Evolutionary conservation across 1,140 invertebrate species (phyloP).

Genomic region (Lucilia sericata): DNA sequence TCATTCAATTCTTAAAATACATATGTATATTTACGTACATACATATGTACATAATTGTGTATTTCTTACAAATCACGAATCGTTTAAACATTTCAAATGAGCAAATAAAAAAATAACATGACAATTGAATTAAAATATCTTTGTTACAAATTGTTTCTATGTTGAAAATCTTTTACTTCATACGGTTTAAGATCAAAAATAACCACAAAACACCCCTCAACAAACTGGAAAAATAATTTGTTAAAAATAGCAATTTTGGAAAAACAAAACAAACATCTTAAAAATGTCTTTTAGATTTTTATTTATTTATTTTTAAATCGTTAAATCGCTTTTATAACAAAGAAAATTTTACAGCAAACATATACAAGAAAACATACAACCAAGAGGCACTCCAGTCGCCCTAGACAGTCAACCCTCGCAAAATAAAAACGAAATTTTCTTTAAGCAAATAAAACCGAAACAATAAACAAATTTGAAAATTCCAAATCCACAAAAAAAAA

Average conservation of each 20-base stretch:
- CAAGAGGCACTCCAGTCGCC: not conserved
- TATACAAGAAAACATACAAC: not conserved
- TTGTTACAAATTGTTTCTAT: too few species aligned
- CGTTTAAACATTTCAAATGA: too few species aligned
- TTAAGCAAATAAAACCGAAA: not conserved
- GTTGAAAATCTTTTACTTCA: too few species aligned
- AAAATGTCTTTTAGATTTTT: not conserved
- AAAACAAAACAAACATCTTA: conserved; percentile 1
- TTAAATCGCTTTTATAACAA: conserved; percentile 23
- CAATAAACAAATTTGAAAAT: not conserved
- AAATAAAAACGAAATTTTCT: conserved; percentile 8
- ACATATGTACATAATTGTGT: too few species aligned
- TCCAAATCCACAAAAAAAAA: not conserved
- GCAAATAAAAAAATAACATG: too few species aligned
- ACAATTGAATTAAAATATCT: too few species aligned
- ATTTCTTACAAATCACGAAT: too few species aligned
- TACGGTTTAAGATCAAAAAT: not conserved
- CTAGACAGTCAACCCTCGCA: not conserved
- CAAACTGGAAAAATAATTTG: conserved; percentile 17
- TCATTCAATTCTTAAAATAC: too few species aligned
- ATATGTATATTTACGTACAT: too few species aligned
- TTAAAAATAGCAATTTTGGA: conserved; percentile 9
- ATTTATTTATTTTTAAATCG: conserved; percentile 11
- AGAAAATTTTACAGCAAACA: not conserved
- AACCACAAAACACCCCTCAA: not conserved